These are phyloP conservation scores for Phrynocephalus versicolor DNA, from an alignment of 2,113 vertebrate species.

Conservation along the genomic window DNA sequence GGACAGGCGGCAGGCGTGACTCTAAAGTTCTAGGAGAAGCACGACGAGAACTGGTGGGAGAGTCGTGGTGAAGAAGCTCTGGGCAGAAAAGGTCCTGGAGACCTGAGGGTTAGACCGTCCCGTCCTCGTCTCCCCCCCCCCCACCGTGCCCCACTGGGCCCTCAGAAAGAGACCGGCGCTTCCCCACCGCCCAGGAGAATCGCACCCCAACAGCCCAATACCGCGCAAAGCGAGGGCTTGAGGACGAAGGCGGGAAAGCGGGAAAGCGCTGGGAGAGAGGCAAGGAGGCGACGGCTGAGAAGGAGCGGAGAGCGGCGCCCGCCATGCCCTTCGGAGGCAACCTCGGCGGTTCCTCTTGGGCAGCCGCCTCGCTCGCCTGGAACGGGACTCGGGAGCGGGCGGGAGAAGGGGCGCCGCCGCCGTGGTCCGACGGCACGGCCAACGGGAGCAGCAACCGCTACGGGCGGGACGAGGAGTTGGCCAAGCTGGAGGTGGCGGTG, in stretches of 20 bases:
- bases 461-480: slow-evolving; percentile 87
- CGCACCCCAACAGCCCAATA: no score
- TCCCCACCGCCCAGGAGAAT: no score
- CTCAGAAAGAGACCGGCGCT: no score
- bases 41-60: not conserved
- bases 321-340: slow-evolving; percentile 27
- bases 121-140: no score
- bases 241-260: not conserved
- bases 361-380: not conserved
- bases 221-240: not conserved
- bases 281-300: not conserved
- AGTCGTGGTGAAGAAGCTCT: not conserved
- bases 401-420: slow-evolving; percentile 22
- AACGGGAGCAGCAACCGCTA: slow-evolving; percentile 75
- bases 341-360: not conserved
- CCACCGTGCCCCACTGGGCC: no score
- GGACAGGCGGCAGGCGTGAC: no score
- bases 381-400: slow-evolving; percentile 47
- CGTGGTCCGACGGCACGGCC: slow-evolving; percentile 42
- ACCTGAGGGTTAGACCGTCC: no score
- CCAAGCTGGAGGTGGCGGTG: slow-evolving; percentile 89
- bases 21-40: no score
- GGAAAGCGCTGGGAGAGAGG: not conserved
- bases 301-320: not conserved
- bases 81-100: not conserved